Conservation (phyloP, 1,140 invertebrate species). For the Melipona quadrifasciata region DNA sequence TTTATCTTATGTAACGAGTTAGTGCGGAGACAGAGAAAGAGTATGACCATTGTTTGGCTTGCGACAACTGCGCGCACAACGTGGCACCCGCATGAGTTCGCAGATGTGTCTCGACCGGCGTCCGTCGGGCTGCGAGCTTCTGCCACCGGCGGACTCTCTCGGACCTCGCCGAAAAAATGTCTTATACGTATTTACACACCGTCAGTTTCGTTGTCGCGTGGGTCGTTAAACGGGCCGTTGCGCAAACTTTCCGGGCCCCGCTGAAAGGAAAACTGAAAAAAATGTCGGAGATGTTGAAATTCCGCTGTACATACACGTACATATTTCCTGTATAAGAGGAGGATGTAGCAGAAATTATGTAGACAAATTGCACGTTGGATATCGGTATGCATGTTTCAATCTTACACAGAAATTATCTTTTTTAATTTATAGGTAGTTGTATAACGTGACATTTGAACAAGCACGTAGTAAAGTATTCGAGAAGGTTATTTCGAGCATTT, state of each 20-base stretch:
- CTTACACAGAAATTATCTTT: not conserved
- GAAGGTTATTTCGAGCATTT: not conserved
- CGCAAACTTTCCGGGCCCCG: not conserved
- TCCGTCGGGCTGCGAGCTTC: not conserved
- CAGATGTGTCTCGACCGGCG: slow-evolving; percentile 6
- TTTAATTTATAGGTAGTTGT: not conserved
- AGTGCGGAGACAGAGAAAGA: slow-evolving; percentile 43
- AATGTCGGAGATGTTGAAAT: not conserved
- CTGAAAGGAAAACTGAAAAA: not conserved
- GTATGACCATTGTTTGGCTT: slow-evolving; percentile 51
- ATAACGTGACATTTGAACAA: not conserved
- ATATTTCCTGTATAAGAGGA: not conserved
- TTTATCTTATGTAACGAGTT: slow-evolving; percentile 61
- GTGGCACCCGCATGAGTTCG: slow-evolving; percentile 57
- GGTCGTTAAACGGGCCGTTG: not conserved
- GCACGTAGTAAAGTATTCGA: not conserved
- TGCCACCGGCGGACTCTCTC: too few relatives aligned
- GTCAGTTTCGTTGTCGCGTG: not conserved
- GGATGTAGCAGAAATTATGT: too few relatives aligned
- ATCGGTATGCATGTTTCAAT: too few relatives aligned
- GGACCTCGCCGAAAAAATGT: not conserved
- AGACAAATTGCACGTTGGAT: too few relatives aligned
- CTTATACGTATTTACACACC: not conserved
- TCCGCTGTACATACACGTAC: not conserved
- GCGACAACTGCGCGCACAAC: slow-evolving; percentile 33